Conservation (phyloP, 2,113 vertebrate species). For the Parotia lawesii region DNA sequence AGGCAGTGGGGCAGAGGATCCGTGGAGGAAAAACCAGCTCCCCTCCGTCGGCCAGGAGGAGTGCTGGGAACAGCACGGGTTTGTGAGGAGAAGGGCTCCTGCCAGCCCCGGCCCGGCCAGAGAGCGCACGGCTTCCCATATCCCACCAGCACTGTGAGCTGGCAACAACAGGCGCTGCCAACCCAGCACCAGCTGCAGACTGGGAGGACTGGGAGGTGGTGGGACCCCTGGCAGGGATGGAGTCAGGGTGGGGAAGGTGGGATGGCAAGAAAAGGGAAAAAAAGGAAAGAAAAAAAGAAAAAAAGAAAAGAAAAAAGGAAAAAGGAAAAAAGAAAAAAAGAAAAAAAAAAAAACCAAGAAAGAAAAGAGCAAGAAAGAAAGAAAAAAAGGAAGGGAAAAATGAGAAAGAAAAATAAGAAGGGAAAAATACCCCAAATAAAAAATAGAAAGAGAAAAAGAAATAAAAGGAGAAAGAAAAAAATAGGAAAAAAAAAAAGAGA, state of each 20-base stretch:
- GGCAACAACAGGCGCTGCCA: neutral
- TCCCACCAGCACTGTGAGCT: neutral
- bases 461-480: neutral
- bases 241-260: neutral
- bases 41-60: neutral
- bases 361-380: fast-evolving
- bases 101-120: neutral
- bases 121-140: neutral
- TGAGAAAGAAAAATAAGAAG: fast-evolving
- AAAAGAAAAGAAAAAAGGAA: fast-evolving
- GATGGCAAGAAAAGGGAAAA: no score
- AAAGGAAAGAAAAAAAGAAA: fast-evolving
- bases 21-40: neutral
- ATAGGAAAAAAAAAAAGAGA: neutral
- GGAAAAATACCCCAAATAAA: neutral
- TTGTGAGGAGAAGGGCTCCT: neutral
- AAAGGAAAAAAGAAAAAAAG: fast-evolving
- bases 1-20: neutral
- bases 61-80: neutral
- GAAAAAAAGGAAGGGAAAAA: neutral
- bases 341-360: fast-evolving
- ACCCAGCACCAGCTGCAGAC: neutral
- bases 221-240: neutral
- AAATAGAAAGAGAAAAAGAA: neutral
- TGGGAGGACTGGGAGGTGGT: neutral